Evolutionary conservation across 2,888 invertebrate genomes (phyloP), one percentile per base, ranked within the genome.

Genomic region (Terebella lapidaria): DNA sequence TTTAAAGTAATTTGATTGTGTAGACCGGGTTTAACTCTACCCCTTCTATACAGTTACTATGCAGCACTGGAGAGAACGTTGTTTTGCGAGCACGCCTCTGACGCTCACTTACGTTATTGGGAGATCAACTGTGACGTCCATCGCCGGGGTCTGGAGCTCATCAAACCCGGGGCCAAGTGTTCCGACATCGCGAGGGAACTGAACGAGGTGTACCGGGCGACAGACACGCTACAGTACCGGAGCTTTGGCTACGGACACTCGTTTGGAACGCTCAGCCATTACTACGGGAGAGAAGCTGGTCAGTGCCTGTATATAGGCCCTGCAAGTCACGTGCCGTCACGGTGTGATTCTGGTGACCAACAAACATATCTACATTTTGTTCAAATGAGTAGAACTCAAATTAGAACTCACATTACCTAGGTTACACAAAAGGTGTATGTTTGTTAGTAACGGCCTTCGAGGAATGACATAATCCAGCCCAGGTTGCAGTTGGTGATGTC

Each of bases 241-340:
- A 60, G 60, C 42, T 65, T 65, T 35, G 65, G 65, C 42, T 65
- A 65, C 42, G 65, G 65, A 3, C 65, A 65, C 30, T 63, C 62
- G 5, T 65, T 65, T 56, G 65, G 65, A 1, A 29, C 51, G 10
- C 47, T 64, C 27, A 47, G 60, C 46, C 64, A 64, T 49, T 64
- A 64, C 30, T 64, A 64, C 35, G 64, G 64, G 26, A 49, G 64
- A 5, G 64, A 64, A 56, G 59, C 57, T 30, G 64, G 64, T 64
- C 27, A 58, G 49, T 35, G n/a, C n/a, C n/a, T n/a, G n/a, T n/a
- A n/a, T n/a, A n/a, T n/a, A n/a, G n/a, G n/a, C n/a, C n/a, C n/a
- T n/a, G n/a, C n/a, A n/a, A n/a, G n/a, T n/a, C n/a, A n/a, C n/a
- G n/a, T n/a, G n/a, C n/a, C n/a, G n/a, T n/a, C n/a, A n/a, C n/a